These are phyloP conservation scores for Stenchaetothrips biformis DNA, from an alignment of 2,888 invertebrate genomes.

Conservation along the genomic window DNA sequence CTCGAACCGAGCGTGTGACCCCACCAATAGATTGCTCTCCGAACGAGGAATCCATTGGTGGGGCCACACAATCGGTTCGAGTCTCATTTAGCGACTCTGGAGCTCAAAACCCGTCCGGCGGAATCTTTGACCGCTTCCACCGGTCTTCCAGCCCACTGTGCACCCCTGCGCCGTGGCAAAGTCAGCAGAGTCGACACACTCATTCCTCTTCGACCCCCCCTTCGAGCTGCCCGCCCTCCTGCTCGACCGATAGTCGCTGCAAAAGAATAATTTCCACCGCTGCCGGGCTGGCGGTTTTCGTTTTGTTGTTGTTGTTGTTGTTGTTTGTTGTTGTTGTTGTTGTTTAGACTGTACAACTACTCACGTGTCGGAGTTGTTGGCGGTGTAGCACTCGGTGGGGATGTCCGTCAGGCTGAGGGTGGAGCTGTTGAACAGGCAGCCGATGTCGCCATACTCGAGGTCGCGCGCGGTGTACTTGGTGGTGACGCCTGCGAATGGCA, in stretches of 20 bases:
- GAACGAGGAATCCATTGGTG: no score
- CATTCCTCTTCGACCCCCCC: background rate
- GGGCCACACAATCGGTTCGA: no score
- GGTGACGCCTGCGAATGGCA: constrained; percentile 56
- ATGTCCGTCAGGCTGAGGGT: constrained; percentile 48
- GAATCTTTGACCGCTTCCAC: no score
- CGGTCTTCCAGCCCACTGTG: background rate
- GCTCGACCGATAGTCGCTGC: background rate
- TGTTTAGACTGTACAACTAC: constrained; percentile 36
- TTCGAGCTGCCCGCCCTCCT: background rate
- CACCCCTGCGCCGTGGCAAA: background rate
- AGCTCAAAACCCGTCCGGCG: no score
- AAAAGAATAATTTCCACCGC: no score
- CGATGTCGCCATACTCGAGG: constrained; percentile 78
- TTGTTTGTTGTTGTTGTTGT: background rate
- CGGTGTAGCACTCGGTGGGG: constrained; percentile 49
- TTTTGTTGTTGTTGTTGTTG: background rate
- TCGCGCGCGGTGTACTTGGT: constrained; percentile 81
- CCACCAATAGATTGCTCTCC: no score
- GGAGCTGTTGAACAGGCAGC: constrained; percentile 64
- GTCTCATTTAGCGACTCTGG: no score
- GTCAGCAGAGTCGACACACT: background rate
- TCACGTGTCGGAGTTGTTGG: constrained; percentile 54
- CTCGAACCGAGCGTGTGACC: no score
- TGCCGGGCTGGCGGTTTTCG: background rate